Evolutionary conservation across 2,113 vertebrate species (phyloP), one percentile per base, ranked within the genome.

Genomic region (Bufo bufo): DNA sequence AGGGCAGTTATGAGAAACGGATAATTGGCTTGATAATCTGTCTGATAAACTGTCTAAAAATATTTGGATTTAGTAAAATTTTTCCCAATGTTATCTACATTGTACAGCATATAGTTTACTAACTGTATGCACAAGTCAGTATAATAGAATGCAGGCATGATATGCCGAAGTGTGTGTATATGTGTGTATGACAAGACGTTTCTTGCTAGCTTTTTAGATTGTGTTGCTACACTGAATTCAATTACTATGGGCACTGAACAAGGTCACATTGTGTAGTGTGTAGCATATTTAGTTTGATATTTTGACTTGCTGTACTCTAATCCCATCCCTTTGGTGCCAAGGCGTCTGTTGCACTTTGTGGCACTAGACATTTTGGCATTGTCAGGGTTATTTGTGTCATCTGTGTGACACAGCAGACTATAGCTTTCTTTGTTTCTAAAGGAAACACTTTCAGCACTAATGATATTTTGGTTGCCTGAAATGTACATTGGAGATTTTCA

Each of bases 291-390:
- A 66, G 20, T 59, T 20, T 9, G 74, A 86, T 50, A 78, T 23
- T 8, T 59, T 77, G 72, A 61, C 43, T 63, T 77, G 56, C 58
- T 85, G 72, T 61, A 85, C 61, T 3, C 43, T 77, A 61, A 77
- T 77, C 72, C 56, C 33, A 77, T 85, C 56, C 63, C 72, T 56
- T 58, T 63, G 71, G 72, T 77, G 84, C 84, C 84, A 77, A 77
- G 20, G 71, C 33, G 84, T 85, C 74, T 85, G 43, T 63, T 61
- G 72, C 56, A 77, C 72, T 63, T 77, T 85, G 72, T 77, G 72
- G 33, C 43, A 85, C 56, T 77, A 16, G 72, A 77, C 56, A 77
- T 85, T 85, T 49, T 49, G 45, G 72, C 74, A 63, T 75, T 75
- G 54, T 85, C 69, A 74, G 10, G 33, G 69, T 85, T 75, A 85